These are phyloP conservation scores for Incurvaria masculella DNA, from an alignment of 2,888 invertebrate genomes.

Conservation along the genomic window DNA sequence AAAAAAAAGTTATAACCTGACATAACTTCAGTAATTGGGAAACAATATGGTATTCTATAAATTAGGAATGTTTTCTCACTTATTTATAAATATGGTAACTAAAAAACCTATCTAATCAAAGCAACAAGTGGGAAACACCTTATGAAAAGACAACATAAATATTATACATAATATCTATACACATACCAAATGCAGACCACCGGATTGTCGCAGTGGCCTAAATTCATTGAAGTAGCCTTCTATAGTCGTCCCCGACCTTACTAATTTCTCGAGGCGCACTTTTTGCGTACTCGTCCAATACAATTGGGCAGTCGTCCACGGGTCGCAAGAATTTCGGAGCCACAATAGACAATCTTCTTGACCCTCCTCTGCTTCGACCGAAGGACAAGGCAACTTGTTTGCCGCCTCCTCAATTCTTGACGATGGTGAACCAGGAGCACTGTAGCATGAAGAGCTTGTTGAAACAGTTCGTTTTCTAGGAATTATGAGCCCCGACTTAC, in stretches of 20 bases:
- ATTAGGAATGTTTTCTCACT: constrained; percentile 6
- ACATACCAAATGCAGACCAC: neutral
- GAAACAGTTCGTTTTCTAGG: neutral
- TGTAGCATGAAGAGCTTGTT: neutral
- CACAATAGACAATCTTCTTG: neutral
- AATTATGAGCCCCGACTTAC: neutral
- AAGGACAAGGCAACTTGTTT: neutral
- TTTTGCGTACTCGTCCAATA: neutral
- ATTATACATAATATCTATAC: neutral
- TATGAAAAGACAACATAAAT: too few relatives aligned
- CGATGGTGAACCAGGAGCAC: neutral
- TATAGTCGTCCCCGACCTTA: neutral
- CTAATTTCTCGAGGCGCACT: neutral
- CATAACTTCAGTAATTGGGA: too few relatives aligned
- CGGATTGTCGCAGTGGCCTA: neutral
- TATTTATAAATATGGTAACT: too few relatives aligned
- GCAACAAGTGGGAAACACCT: too few relatives aligned
- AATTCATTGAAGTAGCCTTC: neutral
- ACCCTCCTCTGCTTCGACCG: neutral
- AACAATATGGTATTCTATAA: constrained; percentile 13
- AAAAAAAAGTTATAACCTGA: too few relatives aligned
- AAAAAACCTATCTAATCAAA: too few relatives aligned
- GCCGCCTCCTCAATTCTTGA: neutral
- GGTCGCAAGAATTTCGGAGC: neutral
- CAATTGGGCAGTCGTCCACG: neutral